Evolutionary conservation across 92 coral and sea anemone species (phyloP).

Genomic region (Parazoanthus atlanticus): DNA sequence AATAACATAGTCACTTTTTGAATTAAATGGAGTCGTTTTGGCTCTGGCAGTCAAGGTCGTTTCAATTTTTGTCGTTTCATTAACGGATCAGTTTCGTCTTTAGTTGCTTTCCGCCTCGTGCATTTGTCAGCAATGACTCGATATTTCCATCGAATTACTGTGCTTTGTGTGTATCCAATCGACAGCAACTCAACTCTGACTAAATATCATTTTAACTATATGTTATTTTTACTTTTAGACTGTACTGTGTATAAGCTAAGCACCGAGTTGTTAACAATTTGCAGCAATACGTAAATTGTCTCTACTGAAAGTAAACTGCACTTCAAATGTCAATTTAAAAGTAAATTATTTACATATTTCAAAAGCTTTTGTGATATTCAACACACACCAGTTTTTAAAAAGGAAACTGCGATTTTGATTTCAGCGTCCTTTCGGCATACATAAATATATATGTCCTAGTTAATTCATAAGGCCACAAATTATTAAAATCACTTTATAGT

Average conservation of each 20-base stretch:
- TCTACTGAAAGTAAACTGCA: neutral
- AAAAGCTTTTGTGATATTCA: neutral
- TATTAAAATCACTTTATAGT: neutral
- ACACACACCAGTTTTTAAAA: neutral
- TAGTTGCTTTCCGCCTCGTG: neutral
- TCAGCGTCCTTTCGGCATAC: neutral
- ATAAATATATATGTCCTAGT: neutral
- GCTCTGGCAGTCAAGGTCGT: neutral
- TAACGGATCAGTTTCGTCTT: neutral
- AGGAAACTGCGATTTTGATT: neutral
- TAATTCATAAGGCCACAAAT: neutral
- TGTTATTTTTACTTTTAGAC: neutral
- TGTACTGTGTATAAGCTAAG: neutral
- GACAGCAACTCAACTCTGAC: neutral
- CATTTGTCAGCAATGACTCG: neutral
- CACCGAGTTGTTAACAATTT: neutral
- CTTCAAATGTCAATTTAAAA: neutral
- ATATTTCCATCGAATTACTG: neutral
- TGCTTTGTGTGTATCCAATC: neutral
- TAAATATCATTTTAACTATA: too few species aligned
- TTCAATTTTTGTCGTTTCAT: neutral
- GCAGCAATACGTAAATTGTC: neutral
- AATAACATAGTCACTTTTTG: neutral
- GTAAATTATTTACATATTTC: neutral
- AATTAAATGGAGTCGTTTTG: neutral